A percentile compares a stretch with the other conserved stretches of the same genome.
These are phyloP conservation scores for Amphipoea oculea DNA, from an alignment of 2,888 invertebrate species.

Conservation along the genomic window DNA sequence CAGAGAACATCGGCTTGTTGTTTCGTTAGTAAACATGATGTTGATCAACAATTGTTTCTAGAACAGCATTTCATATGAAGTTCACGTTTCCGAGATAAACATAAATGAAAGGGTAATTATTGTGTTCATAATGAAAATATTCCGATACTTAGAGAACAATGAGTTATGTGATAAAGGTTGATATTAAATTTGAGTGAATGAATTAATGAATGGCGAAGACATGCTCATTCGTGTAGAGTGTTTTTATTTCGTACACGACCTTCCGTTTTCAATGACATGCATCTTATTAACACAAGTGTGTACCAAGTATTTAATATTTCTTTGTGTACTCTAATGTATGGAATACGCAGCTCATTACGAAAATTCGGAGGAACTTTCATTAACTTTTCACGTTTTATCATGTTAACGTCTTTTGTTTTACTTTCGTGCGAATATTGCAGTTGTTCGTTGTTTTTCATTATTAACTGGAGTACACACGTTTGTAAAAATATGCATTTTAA, in stretches of 20 bases:
- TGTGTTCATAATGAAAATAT: constrained; percentile 31
- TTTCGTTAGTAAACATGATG: constrained; percentile 46
- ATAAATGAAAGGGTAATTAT: constrained; percentile 46
- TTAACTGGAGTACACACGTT: constrained; percentile 1
- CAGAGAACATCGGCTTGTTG: constrained; percentile 46
- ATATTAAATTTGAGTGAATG: constrained; percentile 28
- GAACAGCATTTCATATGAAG: constrained; percentile 43
- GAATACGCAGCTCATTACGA: constrained; percentile 28
- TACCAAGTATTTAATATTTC: constrained; percentile 15
- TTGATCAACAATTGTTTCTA: constrained; percentile 38
- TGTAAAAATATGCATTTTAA: constrained; percentile 19
- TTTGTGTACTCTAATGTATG: constrained; percentile 14
- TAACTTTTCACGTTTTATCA: constrained; percentile 45
- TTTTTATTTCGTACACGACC: constrained; percentile 12
- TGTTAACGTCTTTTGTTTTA: constrained; percentile 49
- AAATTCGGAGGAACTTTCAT: constrained; percentile 52
- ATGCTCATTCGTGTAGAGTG: background rate
- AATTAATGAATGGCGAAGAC: constrained; percentile 10
- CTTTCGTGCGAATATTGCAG: constrained; percentile 46
- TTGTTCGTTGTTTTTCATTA: constrained; percentile 39
- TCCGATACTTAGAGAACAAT: constrained; percentile 28
- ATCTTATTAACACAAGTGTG: constrained; percentile 44
- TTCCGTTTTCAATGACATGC: constrained; percentile 11
- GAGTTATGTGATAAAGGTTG: constrained; percentile 5
- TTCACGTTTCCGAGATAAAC: constrained; percentile 57